These are phyloP conservation scores for Hydrotaea diabolus DNA, from an alignment of 2,888 invertebrate species.

Conservation along the genomic window DNA sequence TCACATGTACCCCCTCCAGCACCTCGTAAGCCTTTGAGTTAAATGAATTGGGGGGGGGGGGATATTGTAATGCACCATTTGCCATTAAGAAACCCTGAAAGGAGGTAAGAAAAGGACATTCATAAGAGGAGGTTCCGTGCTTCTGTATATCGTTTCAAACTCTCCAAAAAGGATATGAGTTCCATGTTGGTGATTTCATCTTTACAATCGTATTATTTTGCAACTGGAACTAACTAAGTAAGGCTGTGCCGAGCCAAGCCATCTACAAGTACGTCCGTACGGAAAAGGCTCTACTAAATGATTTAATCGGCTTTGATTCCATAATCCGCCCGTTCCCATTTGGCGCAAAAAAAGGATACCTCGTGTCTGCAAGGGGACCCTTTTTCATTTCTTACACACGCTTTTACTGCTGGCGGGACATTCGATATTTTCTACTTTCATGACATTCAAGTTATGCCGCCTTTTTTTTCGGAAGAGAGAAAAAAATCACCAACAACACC, in stretches of 20 bases:
- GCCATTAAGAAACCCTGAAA: conserved; percentile 3
- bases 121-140: too few relatives aligned
- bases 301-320: conserved; percentile 11
- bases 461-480: neutral
- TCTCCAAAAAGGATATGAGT: too few relatives aligned
- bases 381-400: neutral
- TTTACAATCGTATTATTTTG: neutral
- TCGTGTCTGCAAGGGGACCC: neutral
- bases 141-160: too few relatives aligned
- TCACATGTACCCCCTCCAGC: neutral
- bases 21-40: neutral
- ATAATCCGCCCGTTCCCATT: neutral
- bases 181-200: too few relatives aligned
- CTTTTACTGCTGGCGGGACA: neutral
- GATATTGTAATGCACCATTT: conserved; percentile 10
- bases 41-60: neutral
- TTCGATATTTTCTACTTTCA: neutral
- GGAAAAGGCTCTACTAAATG: neutral
- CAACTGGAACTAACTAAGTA: neutral
- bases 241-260: neutral
- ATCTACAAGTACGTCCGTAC: neutral
- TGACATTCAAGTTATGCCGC: neutral
- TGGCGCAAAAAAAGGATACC: neutral
- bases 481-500: neutral
- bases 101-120: neutral